Conservation (phyloP, 2,888 invertebrate genomes). For the Pseudeuparius sepicola region DNA sequence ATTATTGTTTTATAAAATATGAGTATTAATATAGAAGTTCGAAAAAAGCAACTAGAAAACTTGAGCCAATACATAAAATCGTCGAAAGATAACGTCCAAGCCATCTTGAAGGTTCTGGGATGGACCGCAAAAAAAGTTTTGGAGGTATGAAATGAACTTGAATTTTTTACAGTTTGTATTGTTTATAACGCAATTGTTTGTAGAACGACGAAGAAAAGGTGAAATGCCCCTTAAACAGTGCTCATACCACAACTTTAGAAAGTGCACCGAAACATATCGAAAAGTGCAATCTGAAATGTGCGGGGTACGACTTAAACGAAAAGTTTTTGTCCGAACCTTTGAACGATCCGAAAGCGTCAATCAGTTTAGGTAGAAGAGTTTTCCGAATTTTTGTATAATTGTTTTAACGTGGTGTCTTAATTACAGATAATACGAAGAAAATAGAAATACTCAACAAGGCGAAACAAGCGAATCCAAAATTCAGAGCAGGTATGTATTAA, state of each 20-base stretch:
- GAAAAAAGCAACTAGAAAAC: slow-evolving; percentile 37
- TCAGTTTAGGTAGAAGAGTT: slow-evolving; percentile 35
- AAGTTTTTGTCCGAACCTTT: slow-evolving; percentile 39
- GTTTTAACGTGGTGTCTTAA: too few relatives aligned
- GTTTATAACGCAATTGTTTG: slow-evolving; percentile 15
- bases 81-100: slow-evolving; percentile 34
- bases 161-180: too few relatives aligned
- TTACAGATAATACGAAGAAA: slow-evolving; percentile 40
- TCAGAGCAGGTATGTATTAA: slow-evolving; percentile 36
- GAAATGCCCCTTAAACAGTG: slow-evolving; percentile 40
- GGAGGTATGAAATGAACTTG: slow-evolving; percentile 26
- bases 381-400: too few relatives aligned
- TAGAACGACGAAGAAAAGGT: slow-evolving; percentile 32
- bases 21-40: slow-evolving; percentile 38
- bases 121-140: slow-evolving; percentile 33
- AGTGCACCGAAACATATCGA: slow-evolving; percentile 38
- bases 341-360: slow-evolving; percentile 28
- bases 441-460: slow-evolving; percentile 32
- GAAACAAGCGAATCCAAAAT: slow-evolving; percentile 26
- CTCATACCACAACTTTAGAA: slow-evolving; percentile 39
- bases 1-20: too few relatives aligned
- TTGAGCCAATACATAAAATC: slow-evolving; percentile 36
- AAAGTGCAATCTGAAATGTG: slow-evolving; percentile 40
- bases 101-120: slow-evolving; percentile 32
- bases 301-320: slow-evolving; percentile 40